Base-by-base conservation (phyloP, 2,113 vertebrate genomes). In the Takifugu flavidus region DNA sequence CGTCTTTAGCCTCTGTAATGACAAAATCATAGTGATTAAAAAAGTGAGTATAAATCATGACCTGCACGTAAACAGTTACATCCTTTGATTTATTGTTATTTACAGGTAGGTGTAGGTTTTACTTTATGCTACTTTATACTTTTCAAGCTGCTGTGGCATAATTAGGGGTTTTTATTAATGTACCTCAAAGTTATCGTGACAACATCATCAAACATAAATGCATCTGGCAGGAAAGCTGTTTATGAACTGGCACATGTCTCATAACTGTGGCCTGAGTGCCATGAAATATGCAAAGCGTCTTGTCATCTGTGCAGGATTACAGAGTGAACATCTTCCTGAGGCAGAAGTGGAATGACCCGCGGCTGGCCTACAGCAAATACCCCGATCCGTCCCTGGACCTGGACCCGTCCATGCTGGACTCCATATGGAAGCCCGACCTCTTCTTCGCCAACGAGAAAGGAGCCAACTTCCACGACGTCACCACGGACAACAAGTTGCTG, bases 391-490 rank as follows among this genome's bases (percentile, higher is more conserved):
- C 96, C 25, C 87, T 99, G 73, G 97, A 99, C 86, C 88, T 99
- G 89, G 97, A 99, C 83, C 97, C 97, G 6, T 99, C 97, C 65
- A 99, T 99, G 97, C 56, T 99, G 87, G 97, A 99, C 88, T 98
- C 96, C 74, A 98, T 99, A 85, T 99, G 96, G 97, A 99, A 99
- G 78, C 97, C 97, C 0, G 97, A 99, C 85, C 92, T 99, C 76
- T 99, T 99, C 91, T 99, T 99, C 74, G 97, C 97, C 86, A 99
- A 99, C 11, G 97, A 99, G 88, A 99, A 99, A 64, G 97, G 97
- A 2, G 97, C 97, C 78, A 99, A 98, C 82, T 99, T 99, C 85
- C 97, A 99, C 2, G 97, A 99, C 28, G 96, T 99, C 65, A 99
- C 97, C 8, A 99, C 97, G 2, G 97, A 98, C 84, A 99, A 99